Evolutionary conservation across 2,888 invertebrate species (phyloP), one percentile per base, ranked within the genome.

Genomic region (Drosophila flavopinicola): DNA sequence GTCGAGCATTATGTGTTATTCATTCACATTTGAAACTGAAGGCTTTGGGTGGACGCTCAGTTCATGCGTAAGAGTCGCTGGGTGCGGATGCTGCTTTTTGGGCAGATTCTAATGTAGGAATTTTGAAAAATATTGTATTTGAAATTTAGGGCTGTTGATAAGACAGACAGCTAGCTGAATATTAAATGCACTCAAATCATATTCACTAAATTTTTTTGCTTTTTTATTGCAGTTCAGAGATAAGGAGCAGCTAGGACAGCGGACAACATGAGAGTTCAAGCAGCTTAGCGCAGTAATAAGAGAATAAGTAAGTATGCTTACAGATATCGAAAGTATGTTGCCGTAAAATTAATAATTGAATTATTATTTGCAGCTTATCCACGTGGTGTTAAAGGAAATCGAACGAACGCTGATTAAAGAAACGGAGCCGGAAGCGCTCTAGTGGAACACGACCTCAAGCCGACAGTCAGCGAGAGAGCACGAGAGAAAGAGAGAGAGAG

Each of bases 11-110:
- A 32, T 48, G 30, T 44, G 25, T 48, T 48, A 41, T 72, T 57
- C 69, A 75, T 73, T 82, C 73, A 66, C 45, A 69, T 63, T 71
- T 39, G 11, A 20, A 57, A 66, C 32, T 44, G 33, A 57, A 64
- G 39, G 25, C 53, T 53, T 52, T 23, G 37, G 13, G 10, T 3
- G 11, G 42, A 39, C 42, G 56, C 75, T 75, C 78, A 80, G 80
- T 80, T 71, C 45, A 64, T 79, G 79, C 78, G 83, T 79, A 80
- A 74, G 75, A 73, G 44, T 79, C 71, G 70, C 71, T 70, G 73
- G 59, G 71, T 70, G 54, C 75, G 78, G 83, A 75, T 75, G 83
- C 61, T 39, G n/a, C 13, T 25, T 53, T 38, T 47, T 33, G 38
- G 32, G 37, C 25, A n/a, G 59, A 33, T 42, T 44, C 11, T 38